Evolutionary conservation across 2,888 invertebrate species (phyloP).

Genomic region (Digitonthophagus gazella): DNA sequence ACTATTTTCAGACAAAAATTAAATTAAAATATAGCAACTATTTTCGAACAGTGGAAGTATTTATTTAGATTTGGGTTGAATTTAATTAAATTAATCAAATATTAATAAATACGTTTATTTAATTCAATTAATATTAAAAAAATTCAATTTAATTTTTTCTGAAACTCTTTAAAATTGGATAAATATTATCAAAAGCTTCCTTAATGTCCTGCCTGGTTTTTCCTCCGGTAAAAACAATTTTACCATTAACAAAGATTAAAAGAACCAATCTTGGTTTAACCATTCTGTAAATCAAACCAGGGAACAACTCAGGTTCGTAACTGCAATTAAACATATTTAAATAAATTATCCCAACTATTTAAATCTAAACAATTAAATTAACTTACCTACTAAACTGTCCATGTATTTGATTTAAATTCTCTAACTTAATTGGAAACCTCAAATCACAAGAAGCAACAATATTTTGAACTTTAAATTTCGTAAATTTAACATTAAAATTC

Average conservation of each 20-base stretch:
- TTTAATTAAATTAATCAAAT: too few relatives aligned
- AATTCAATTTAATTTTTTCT: not conserved
- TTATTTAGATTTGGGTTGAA: too few relatives aligned
- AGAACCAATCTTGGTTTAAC: slow-evolving; percentile 93
- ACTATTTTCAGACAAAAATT: too few relatives aligned
- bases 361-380: not conserved
- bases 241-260: slow-evolving; percentile 98
- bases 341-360: not conserved
- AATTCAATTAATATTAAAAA: not conserved
- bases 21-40: too few relatives aligned
- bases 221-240: slow-evolving; percentile 96
- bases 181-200: slow-evolving; percentile 92
- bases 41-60: too few relatives aligned
- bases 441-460: slow-evolving; percentile 74
- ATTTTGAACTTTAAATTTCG: slow-evolving; percentile 77
- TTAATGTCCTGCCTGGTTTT: slow-evolving; percentile 88
- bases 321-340: slow-evolving; percentile 48
- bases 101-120: too few relatives aligned
- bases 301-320: slow-evolving; percentile 98
- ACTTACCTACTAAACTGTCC: slow-evolving; percentile 60
- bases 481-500: slow-evolving; percentile 73
- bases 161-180: slow-evolving; percentile 65
- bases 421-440: slow-evolving; percentile 70
- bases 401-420: slow-evolving; percentile 71
- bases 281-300: slow-evolving; percentile 98